Evolutionary conservation across 1,140 invertebrate species (phyloP), one percentile per base, ranked within the genome.

Genomic region (Achroia grisella): DNA sequence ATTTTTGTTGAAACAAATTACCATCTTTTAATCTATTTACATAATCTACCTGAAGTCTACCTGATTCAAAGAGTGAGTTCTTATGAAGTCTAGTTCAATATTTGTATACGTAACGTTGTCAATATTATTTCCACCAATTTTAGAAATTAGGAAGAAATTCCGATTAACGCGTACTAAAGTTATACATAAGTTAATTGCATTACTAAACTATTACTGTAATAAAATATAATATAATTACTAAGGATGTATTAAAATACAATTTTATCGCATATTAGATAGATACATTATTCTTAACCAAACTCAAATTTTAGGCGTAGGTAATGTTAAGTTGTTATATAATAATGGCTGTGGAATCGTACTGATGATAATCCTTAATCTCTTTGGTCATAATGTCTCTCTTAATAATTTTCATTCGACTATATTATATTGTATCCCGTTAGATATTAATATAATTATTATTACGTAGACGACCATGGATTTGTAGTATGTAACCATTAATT

Each of bases 341-440:
- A 74, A 81, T 81, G 80, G 80, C 80, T 84, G 80, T 84, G 80
- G 80, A 76, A 76, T 76, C 58, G 71, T 70, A 81, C 72, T 81
- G 70, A 81, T 71, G 57, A 68, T 77, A 73, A 72, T 72, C 64
- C 75, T 77, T 71, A 72, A 71, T 79, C 62, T 65, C 56, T 56
- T 62, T 70, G 51, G 40, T 71, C 67, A 64, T 67, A 74, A 51
- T 64, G 49, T 71, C 54, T 67, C 52, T 70, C 57, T 69, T 60
- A 44, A 23, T 69, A 65, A 45, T 53, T 68, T 71, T 74, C 35
- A 56, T 61, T 71, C 52, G 41, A 56, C 58, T 76, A 34, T 64
- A 37, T 15, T 44, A 57, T 6, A 6, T 60, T 58, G 64, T 62
- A 70, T 60, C 58, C 48, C 47, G 57, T 56, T 69, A 62, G 50